Evolutionary conservation across 2,797 vertebrate genomes (phyloP).

Genomic region (Ptychobarbus kaznakovi): DNA sequence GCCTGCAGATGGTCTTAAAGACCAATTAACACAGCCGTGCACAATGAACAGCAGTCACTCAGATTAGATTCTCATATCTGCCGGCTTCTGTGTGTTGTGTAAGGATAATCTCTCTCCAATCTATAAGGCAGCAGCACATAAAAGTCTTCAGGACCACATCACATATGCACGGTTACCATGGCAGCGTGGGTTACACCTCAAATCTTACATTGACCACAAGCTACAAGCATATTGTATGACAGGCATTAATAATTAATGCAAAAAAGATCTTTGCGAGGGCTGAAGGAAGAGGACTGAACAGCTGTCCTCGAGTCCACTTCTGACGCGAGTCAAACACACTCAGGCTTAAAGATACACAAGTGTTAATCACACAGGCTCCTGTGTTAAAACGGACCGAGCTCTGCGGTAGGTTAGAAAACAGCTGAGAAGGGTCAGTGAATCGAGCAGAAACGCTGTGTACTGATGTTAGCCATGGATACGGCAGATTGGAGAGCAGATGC

Average conservation of each 20-base stretch:
- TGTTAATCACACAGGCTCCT: not conserved
- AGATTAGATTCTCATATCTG: constrained; percentile 25
- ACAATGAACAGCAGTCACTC: constrained; percentile 31
- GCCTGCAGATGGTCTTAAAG: constrained; percentile 62
- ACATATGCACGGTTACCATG: constrained; percentile 28
- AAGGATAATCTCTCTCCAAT: constrained; percentile 5
- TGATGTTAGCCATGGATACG: not conserved
- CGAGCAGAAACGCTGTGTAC: not conserved
- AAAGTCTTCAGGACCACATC: constrained; percentile 2
- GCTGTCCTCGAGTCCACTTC: constrained; percentile 13
- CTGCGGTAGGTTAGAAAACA: constrained; percentile 12
- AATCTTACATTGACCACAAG: constrained; percentile 16
- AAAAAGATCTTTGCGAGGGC: constrained; percentile 3
- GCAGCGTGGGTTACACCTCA: constrained; percentile 9
- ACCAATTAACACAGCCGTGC: constrained; percentile 51
- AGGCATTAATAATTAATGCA: constrained; percentile 38
- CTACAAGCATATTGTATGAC: constrained; percentile 25
- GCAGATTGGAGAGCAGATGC: constrained; percentile 13
- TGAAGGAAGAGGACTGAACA: not conserved
- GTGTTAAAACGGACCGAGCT: not conserved
- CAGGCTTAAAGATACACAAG: not conserved
- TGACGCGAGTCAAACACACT: not conserved
- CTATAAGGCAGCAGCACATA: constrained; percentile 3
- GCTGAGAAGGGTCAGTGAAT: not conserved
- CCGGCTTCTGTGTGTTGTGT: not conserved